Evolutionary conservation across 2,888 invertebrate species (phyloP).

Genomic region (Diaperis boleti): DNA sequence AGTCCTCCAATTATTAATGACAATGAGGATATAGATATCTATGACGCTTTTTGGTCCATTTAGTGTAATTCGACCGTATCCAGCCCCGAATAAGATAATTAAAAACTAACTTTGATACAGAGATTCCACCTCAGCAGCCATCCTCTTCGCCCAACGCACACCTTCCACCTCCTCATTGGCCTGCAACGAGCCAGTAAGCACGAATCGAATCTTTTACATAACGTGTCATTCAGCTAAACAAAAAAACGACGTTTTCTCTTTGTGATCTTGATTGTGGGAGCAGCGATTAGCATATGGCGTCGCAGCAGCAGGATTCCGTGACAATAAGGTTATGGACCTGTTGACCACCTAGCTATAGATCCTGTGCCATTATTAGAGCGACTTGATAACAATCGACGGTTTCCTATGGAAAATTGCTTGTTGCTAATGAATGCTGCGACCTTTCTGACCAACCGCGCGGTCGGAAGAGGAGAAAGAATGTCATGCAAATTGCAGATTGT

Average conservation of each 20-base stretch:
- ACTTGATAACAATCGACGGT: constrained; percentile 52
- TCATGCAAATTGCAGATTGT: too few species aligned
- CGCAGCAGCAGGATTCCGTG: constrained; percentile 41
- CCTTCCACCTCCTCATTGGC: constrained; percentile 59
- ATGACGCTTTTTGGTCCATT: too few species aligned
- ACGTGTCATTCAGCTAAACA: constrained; percentile 30
- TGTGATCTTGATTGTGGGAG: constrained; percentile 29
- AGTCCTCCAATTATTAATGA: too few species aligned
- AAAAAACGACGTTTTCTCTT: constrained; percentile 29
- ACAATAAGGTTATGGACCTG: constrained; percentile 58
- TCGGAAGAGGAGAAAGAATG: too few species aligned
- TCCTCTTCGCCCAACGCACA: too few species aligned
- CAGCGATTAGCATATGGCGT: constrained; percentile 48
- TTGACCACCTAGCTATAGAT: constrained; percentile 58
- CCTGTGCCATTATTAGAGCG: constrained; percentile 54
- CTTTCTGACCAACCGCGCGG: constrained; percentile 6
- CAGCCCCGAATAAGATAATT: too few species aligned
- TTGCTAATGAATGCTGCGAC: constrained; percentile 39
- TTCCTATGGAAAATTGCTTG: constrained; percentile 39
- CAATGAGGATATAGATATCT: too few species aligned
- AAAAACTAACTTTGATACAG: too few species aligned
- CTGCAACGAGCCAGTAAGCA: constrained; percentile 54
- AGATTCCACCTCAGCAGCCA: too few species aligned
- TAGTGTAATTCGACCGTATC: too few species aligned
- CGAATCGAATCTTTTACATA: constrained; percentile 41